These are phyloP conservation scores for Arrhopalites spinosus DNA, from an alignment of 2,888 invertebrate genomes.

Conservation along the genomic window DNA sequence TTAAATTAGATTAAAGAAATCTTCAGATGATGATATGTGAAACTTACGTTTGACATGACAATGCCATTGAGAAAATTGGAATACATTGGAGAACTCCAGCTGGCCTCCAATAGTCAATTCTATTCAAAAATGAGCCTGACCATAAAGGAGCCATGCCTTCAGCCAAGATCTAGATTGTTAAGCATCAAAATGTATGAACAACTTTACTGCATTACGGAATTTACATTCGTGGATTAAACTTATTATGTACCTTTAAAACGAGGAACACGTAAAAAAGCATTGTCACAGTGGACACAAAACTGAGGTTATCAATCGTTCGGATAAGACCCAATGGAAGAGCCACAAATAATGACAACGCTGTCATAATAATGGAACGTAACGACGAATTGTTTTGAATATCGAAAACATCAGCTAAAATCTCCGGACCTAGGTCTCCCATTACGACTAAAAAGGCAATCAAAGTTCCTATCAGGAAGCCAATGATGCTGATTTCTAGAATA, in stretches of 20 bases:
- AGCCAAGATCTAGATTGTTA: conserved; percentile 68
- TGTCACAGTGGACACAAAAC: conserved; percentile 84
- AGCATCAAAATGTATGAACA: not conserved
- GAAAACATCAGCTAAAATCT: conserved; percentile 80
- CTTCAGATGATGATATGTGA: not conserved
- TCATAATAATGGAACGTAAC: conserved; percentile 62
- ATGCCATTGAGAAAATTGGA: conserved; percentile 95
- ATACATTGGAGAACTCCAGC: conserved; percentile 86
- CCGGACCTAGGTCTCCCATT: conserved; percentile 95
- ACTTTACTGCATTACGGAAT: not conserved
- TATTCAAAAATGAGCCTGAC: conserved; percentile 73
- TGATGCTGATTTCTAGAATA: conserved; percentile 92
- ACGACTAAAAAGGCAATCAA: conserved; percentile 96
- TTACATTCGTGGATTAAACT: not conserved
- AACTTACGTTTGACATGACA: conserved; percentile 92
- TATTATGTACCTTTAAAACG: conserved; percentile 73
- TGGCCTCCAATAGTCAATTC: conserved; percentile 79
- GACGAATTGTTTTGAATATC: conserved; percentile 71
- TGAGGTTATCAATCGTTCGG: conserved; percentile 86
- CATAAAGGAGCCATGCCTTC: conserved; percentile 78
- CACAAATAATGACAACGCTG: conserved; percentile 72
- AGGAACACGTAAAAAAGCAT: conserved; percentile 90
- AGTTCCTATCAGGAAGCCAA: conserved; percentile 91
- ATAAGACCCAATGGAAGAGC: conserved; percentile 87
- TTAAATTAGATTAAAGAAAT: not conserved